Base-by-base conservation (phyloP, 2,113 vertebrate species). In the Loxodonta africana region DNA sequence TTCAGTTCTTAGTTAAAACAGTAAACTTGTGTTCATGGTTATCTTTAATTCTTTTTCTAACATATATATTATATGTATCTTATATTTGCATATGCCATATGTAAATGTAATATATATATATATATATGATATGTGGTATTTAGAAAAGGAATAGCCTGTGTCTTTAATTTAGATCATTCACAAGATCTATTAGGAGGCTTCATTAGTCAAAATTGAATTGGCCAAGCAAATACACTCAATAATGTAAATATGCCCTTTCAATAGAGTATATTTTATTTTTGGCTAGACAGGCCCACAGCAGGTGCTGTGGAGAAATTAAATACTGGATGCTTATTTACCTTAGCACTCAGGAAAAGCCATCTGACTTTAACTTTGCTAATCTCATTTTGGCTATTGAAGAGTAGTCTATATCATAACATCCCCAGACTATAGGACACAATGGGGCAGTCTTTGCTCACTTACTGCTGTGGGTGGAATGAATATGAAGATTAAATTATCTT, bases 401-500 rank as follows among this genome's bases (percentile, higher is more conserved):
- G 81, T 92, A 92, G 97, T 98, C 97, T 98, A 81, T 98, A 97
- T 98, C 96, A 97, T 97, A 97, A 91, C 89, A 97, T 98, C 96
- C 96, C 91, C 87, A 97, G 83, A 84, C 94, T 97, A 21, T 48
- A 83, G 78, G 95, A 97, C 96, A 98, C 97, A 98, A 86, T 94
- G 71, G 94, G 98, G 91, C 95, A 97, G 94, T 78, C 95, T 98
- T 97, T 98, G 94, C 97, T 98, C 96, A 97, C 93, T 98, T 98
- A 97, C 97, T 98, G 97, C 96, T 97, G 57, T 96, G 93, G 95
- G 90, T 97, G 91, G 97, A 98, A 98, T 98, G 96, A 98, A 98
- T 97, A 94, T 98, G 97, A 98, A 99, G 97, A 98, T 98, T 98
- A 98, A 99, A 98, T 98, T 98, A 98, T 98, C 97, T 98, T 98